phyloP scores from a whole-genome alignment of 1,140 invertebrate genomes.

The Trichomalopsis sarcophagae region DNA sequence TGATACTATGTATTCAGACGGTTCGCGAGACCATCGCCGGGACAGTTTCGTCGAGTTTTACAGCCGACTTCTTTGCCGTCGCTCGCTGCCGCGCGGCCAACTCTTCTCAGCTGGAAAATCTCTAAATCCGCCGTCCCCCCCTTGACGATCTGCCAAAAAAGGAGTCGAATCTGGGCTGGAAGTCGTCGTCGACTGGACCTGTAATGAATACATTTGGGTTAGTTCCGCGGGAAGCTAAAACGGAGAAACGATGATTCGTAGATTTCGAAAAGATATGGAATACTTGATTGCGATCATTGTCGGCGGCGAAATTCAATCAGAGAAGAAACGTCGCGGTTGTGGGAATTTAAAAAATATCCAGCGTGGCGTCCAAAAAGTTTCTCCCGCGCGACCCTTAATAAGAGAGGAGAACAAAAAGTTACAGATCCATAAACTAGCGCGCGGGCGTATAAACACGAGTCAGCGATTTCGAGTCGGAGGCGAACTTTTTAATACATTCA shows the following conservation, averaged over 20 bases:
- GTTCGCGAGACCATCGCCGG: conserved; percentile 38
- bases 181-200: conserved; percentile 8
- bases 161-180: not conserved
- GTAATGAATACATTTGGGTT: conserved; percentile 42
- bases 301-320: not conserved
- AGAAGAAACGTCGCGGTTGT: not conserved
- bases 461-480: not conserved
- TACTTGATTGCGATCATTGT: not conserved
- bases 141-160: conserved; percentile 9
- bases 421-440: not conserved
- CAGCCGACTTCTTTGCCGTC: conserved; percentile 45
- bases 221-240: not conserved
- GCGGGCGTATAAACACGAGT: not conserved
- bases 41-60: conserved; percentile 50
- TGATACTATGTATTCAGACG: conserved; percentile 48
- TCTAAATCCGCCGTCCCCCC: conserved; percentile 27
- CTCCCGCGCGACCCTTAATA: not conserved
- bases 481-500: not conserved
- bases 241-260: not conserved
- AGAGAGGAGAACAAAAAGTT: not conserved
- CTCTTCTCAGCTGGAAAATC: conserved; percentile 52
- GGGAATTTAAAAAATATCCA: not conserved
- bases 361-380: not conserved
- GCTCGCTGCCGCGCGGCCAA: not conserved
- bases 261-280: not conserved